phyloP scores from a whole-genome alignment of 2,797 vertebrate species.

The Paedocypris micromegethes region DNA sequence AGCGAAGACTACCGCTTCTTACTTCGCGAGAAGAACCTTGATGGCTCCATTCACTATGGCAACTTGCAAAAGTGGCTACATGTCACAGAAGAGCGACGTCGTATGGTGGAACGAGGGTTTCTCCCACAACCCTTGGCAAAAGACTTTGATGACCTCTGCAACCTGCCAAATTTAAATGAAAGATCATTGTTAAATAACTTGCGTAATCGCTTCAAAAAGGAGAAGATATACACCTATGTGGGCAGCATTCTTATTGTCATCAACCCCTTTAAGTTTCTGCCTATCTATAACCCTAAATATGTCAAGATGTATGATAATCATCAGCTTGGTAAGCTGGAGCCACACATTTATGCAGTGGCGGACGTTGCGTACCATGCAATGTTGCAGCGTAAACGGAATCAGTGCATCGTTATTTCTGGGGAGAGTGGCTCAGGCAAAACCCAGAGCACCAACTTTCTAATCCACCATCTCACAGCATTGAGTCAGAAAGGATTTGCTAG shows the following conservation, averaged over 20 bases:
- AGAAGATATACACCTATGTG: slow-evolving; percentile 97
- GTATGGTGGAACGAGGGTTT: slow-evolving; percentile 89
- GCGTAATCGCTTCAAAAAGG: slow-evolving; percentile 90
- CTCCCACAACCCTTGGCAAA: slow-evolving; percentile 86
- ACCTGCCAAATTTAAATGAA: slow-evolving; percentile 89
- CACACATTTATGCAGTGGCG: slow-evolving; percentile 94
- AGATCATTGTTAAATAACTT: slow-evolving; percentile 94
- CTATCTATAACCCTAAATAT: slow-evolving; percentile 98
- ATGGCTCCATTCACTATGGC: slow-evolving; percentile 93
- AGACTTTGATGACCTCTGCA: slow-evolving; percentile 88
- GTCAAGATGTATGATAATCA: slow-evolving; percentile 99
- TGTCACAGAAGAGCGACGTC: slow-evolving; percentile 86
- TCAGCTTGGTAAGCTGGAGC: slow-evolving; percentile 89
- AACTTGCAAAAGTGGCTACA: slow-evolving; percentile 95
- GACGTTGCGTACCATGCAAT: slow-evolving; percentile 96
- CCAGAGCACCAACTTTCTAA: slow-evolving; percentile 98
- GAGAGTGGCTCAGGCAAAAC: slow-evolving; percentile 98
- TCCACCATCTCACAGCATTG: slow-evolving; percentile 96
- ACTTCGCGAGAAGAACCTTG: slow-evolving; percentile 91
- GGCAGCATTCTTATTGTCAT: slow-evolving; percentile 97
- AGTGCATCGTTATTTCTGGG: slow-evolving; percentile 97
- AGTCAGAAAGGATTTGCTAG: slow-evolving; percentile 99
- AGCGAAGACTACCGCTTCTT: slow-evolving; percentile 97
- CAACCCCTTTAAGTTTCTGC: slow-evolving; percentile 96
- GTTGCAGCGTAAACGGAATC: slow-evolving; percentile 87